Base-by-base conservation (phyloP, 2,888 invertebrate genomes). In the Athalia cordata region DNA sequence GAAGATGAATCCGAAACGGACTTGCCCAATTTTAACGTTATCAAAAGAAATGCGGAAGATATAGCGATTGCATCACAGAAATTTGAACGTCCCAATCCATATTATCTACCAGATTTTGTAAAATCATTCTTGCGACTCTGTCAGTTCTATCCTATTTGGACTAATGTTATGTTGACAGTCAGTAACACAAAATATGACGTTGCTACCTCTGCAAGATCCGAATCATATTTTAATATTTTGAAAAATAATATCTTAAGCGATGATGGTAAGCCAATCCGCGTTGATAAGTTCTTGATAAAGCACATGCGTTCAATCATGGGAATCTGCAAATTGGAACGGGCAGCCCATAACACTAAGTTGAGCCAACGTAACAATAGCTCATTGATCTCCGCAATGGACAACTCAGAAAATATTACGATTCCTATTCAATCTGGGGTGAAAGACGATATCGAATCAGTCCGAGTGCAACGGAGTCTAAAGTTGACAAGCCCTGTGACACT, bases 81-180 rank as follows among this genome's bases (percentile, higher is more conserved):
- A 11, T 66, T 66, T 6, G 13, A 66, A 49, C 47, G 66, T 15
- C 4, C n/a, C 4, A 47, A 66, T 49, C n/a, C 66, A 5, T 66
- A 66, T 66, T 13, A 66, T 66, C 47, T 66, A 66, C 66, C 66
- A 43, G 4, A 43, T 4, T 11, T 15, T 7, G 66, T 66, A 47
- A 66, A 66, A 66, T n/a, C 66, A 66, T 66, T 66, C 47, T 66
- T 66, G 66, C 45, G 66, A 66, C 43, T 66, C 13, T 66, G 66
- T 47, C 66, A 66, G 47, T 66, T 45, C 47, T 66, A 66, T 47
- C 66, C 49, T 45, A 45, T 66, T 45, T 66, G 66, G 66, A 66
- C 66, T n/a, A 66, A 66, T 47, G 8, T 66, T 11, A 66, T 66
- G 66, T 11, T 13, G n/a, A n/a, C 66, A 66, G 6, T 49, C 4